Conservation (phyloP, 2,888 invertebrate species). For the Drosophila mimetica region DNA sequence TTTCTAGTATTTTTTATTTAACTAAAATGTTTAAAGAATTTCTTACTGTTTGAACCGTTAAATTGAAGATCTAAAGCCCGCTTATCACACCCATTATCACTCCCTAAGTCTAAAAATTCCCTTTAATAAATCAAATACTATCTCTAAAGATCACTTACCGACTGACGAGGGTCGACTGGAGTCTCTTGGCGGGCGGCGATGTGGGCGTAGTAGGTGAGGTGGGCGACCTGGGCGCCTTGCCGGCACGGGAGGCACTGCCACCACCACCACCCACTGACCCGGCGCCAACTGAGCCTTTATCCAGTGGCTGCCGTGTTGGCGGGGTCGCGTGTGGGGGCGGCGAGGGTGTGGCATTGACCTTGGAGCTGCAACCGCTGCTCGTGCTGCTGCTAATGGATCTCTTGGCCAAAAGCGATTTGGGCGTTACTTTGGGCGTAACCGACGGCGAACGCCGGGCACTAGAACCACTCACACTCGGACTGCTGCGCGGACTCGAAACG, state of each 20-base stretch:
- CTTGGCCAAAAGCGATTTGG: constrained; percentile 35
- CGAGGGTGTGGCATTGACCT: constrained; percentile 36
- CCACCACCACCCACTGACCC: constrained; percentile 62
- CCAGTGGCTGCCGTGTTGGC: constrained; percentile 75
- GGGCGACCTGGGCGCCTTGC: constrained; percentile 34
- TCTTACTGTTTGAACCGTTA: no score
- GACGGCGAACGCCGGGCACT: constrained; percentile 60
- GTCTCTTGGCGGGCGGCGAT: constrained; percentile 59
- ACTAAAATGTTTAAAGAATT: no score
- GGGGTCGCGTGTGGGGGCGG: constrained; percentile 29
- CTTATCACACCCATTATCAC: neutral
- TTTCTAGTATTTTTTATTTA: no score
- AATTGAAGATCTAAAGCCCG: no score
- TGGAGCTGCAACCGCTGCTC: constrained; percentile 32
- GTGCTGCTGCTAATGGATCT: constrained; percentile 35
- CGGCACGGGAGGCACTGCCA: constrained; percentile 17
- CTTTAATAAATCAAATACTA: constrained; percentile 4
- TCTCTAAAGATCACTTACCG: constrained; percentile 75
- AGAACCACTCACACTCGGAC: constrained; percentile 46
- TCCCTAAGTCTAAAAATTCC: neutral
- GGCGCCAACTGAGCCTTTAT: constrained; percentile 71
- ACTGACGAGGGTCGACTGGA: constrained; percentile 64
- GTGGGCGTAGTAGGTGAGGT: constrained; percentile 64
- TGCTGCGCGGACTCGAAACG: constrained; percentile 58
- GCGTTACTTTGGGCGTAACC: constrained; percentile 55